Evolutionary conservation across 2,113 vertebrate genomes (phyloP).

Genomic region (Capreolus pygargus): DNA sequence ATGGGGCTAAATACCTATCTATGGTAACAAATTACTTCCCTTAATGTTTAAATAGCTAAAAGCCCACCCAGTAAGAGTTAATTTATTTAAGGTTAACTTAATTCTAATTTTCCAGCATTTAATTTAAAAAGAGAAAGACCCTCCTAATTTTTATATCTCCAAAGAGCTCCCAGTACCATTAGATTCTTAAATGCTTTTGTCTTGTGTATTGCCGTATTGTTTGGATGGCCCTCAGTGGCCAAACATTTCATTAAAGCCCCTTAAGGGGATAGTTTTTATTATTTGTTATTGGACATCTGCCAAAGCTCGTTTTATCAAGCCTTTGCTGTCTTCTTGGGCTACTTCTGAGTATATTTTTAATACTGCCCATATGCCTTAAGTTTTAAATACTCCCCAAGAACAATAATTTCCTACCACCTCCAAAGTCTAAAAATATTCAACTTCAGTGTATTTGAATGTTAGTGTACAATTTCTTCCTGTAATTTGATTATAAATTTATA

Average conservation of each 20-base stretch:
- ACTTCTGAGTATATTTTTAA: not conserved
- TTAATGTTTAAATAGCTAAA: not conserved
- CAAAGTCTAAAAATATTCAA: not conserved
- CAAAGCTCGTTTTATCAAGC: not conserved
- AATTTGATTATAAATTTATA: not conserved
- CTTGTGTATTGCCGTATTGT: conserved; percentile 29
- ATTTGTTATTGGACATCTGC: conserved; percentile 15
- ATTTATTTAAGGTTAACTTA: conserved; percentile 19
- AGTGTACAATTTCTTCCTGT: not conserved
- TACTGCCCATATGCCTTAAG: not conserved
- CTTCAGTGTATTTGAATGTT: not conserved
- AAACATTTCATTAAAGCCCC: conserved; percentile 56
- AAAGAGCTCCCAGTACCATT: not conserved
- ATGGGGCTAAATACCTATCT: not conserved
- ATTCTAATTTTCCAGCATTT: not conserved
- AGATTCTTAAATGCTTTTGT: conserved; percentile 13
- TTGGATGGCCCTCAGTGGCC: conserved; percentile 22
- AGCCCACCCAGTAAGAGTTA: not conserved
- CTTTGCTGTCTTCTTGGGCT: not conserved
- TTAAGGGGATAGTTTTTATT: conserved; percentile 7
- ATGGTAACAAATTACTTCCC: not conserved
- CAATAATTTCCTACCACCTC: not conserved
- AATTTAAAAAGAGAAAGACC: not conserved
- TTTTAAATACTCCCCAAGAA: not conserved
- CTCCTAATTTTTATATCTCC: not conserved